A percentile compares a stretch with the other conserved stretches of the same genome.
Evolutionary conservation across 2,888 invertebrate genomes (phyloP).

Genomic region (Desoria tigrina): DNA sequence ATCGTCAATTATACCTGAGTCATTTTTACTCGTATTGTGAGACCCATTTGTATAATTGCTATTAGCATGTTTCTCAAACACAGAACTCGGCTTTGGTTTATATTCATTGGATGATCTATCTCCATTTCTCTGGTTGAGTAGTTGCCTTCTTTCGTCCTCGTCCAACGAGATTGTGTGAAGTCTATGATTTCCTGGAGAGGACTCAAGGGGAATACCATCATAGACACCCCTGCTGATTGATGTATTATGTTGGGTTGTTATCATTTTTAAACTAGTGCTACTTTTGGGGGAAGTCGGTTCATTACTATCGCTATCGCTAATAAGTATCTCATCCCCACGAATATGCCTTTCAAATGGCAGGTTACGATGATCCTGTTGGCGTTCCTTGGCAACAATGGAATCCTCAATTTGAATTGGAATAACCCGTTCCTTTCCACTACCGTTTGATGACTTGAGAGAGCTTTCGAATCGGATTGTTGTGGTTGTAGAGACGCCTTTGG

Average conservation of each 20-base stretch:
- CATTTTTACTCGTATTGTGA: conserved; percentile 18
- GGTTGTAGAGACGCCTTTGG: neutral
- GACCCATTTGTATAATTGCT: conserved; percentile 7
- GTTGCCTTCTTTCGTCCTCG: conserved; percentile 2
- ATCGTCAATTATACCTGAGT: conserved; percentile 7
- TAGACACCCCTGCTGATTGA: neutral
- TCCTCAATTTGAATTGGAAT: conserved; percentile 45
- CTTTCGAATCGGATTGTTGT: conserved; percentile 12
- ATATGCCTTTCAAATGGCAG: neutral
- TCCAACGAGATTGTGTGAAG: conserved; percentile 8
- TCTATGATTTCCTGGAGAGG: conserved; percentile 14
- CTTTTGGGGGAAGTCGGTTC: neutral
- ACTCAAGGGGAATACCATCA: conserved; percentile 5
- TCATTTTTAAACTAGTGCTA: neutral
- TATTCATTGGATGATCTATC: neutral
- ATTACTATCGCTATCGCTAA: conserved; percentile 2
- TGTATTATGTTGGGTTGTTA: neutral
- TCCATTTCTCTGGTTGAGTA: neutral
- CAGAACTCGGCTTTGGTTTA: neutral
- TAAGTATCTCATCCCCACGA: conserved; percentile 20
- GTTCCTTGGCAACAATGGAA: conserved; percentile 18
- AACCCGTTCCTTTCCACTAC: conserved; percentile 33
- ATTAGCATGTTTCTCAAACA: neutral
- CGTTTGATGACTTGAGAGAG: too few relatives aligned
- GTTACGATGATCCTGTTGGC: conserved; percentile 19